Evolutionary conservation across 2,888 invertebrate species (phyloP), one percentile per base, ranked within the genome.

Genomic region (Tineola bisselliella): DNA sequence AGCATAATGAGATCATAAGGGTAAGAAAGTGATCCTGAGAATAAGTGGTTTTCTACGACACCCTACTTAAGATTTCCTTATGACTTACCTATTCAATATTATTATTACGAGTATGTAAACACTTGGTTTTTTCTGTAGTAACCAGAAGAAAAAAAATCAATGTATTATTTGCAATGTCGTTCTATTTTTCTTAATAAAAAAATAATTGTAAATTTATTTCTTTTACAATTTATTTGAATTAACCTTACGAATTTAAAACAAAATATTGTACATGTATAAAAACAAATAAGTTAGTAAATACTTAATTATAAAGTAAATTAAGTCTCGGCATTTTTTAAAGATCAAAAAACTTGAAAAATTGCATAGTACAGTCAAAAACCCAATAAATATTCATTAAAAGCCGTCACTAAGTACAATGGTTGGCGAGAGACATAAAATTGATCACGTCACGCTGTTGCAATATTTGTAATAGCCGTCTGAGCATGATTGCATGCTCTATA

Each of bases 391-490:
- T 48, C 15, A 48, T 48, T 48, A 48, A 17, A 38, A 12, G 38
- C 38, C 38, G 5, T 38, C 38, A 38, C 10, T 17, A 3, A n/a
- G 15, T 17, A 58, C 31, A 58, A 58, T 13, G 33, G 15, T 33
- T 33, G 33, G 13, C n/a, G 25, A 25, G 58, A 13, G 33, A 58
- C 33, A 58, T 33, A 58, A 58, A 56, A 58, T 58, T 33, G 58
- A 58, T 58, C 58, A 58, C 58, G 58, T 58, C 58, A 30, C 13
- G 54, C 48, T 54, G 8, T 54, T 48, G 48, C 56, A 56, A 15
- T 15, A 18, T 11, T 56, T 56, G 56, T 19, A 56, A 56, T 56
- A n/a, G n/a, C 15, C 15, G 58, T 33, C 56, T 56, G 58, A 10
- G 19, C 33, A 8, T 15, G 19, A 58, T 58, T 58, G 58, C 58